Base-by-base conservation (phyloP, 1,140 invertebrate genomes). In the Phortica variegata region DNA sequence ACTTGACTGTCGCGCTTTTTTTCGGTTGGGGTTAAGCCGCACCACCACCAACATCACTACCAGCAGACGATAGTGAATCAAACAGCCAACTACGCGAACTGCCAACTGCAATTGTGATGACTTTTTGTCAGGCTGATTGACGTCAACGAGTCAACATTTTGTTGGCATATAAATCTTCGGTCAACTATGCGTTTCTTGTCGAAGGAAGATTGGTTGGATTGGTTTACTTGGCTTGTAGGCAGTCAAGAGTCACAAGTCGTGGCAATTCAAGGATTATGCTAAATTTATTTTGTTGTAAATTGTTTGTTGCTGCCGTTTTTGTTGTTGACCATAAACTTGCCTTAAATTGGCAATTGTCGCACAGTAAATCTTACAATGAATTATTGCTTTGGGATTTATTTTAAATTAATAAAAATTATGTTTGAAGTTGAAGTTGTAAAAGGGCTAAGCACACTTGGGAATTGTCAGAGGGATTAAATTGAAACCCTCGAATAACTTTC, bases 81-180 rank as follows among this genome's bases (percentile, higher is more conserved):
- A 45, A 33, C 29, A 43, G 44, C 21, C 43, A 32, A 31, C 34
- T 31, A 15, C 42, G 37, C 33, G 18, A 38, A 32, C 41, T 36
- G 34, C 43, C 49, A 47, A 47, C 43, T 55, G 54, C 60, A 60
- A 66, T 66, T 66, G 60, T 66, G 63, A 66, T 68, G 63, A 66
- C 60, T 66, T 66, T 68, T 66, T 63, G 63, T 66, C 63, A 68
- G 60, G 51, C 49, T 66, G 63, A 66, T 66, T 68, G 63, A 66
- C 63, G 63, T 66, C 62, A 66, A 68, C 63, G 62, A 63, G 47
- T 68, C 63, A 40, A 38, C 53, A 54, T 52, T 53, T 46, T 60
- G 52, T 59, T 56, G 62, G 63, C 60, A 60, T 54, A 66, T 66
- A 66, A 66, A 66, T 66, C 60, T 66, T 57, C n/a, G n/a, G n/a